Conservation (phyloP, 2,113 vertebrate genomes). For the Delphinus delphis region DNA sequence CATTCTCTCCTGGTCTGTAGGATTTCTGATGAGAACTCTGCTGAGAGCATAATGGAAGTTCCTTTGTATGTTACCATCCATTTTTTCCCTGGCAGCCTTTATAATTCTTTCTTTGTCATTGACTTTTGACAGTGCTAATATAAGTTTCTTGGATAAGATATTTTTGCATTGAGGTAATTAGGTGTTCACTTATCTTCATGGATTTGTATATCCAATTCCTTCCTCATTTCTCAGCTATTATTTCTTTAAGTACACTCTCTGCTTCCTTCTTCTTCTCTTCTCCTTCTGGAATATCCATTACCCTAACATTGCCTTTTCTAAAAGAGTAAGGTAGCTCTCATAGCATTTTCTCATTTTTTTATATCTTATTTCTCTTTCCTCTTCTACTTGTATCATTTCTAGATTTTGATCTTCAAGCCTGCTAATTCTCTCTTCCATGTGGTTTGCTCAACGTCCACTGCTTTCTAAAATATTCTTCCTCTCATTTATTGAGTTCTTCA, state of each 20-base stretch:
- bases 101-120: background rate
- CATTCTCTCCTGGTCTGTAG: background rate
- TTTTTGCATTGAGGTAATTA: background rate
- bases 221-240: background rate
- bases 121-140: background rate
- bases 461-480: background rate
- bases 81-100: background rate
- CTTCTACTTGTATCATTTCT: background rate
- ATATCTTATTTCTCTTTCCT: background rate
- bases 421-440: background rate
- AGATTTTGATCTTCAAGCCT: background rate
- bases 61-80: background rate
- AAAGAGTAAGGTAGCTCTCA: background rate
- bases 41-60: background rate
- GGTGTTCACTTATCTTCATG: background rate
- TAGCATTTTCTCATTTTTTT: background rate
- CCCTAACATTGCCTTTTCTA: background rate
- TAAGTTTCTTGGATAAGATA: no score
- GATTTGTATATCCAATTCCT: background rate
- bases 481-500: background rate
- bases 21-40: background rate
- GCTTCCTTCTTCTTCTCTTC: background rate
- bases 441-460: background rate
- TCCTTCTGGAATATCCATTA: background rate
- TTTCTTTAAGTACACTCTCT: background rate